A percentile compares a stretch with the other conserved stretches of the same genome.
Conservation (phyloP, 2,797 vertebrate genomes). For the Eutrigla gurnardus region DNA sequence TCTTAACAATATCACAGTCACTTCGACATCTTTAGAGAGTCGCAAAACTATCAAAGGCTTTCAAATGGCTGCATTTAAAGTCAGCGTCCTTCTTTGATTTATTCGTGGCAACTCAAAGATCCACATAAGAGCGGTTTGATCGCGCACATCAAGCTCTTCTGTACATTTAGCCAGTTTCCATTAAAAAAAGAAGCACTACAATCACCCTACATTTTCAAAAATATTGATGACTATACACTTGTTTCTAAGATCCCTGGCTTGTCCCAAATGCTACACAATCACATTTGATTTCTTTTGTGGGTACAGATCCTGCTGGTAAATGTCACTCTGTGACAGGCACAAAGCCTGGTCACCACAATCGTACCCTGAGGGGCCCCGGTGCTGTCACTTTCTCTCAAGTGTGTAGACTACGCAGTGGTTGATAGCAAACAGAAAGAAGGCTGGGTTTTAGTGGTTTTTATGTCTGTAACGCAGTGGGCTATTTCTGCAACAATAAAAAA, state of each 20-base stretch:
- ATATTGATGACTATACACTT: constrained; percentile 47
- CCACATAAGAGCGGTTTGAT: background rate
- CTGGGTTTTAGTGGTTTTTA: constrained; percentile 57
- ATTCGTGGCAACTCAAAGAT: constrained; percentile 1
- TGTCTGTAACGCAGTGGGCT: constrained; percentile 39
- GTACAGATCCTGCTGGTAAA: constrained; percentile 80
- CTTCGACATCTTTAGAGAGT: constrained; percentile 25
- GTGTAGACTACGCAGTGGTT: constrained; percentile 53
- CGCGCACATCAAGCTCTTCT: background rate
- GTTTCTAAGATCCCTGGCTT: constrained; percentile 43
- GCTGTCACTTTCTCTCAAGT: constrained; percentile 81
- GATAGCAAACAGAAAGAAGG: constrained; percentile 58
- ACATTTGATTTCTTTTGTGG: constrained; percentile 78
- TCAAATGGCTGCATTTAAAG: constrained; percentile 33
- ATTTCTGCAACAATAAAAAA: constrained; percentile 37
- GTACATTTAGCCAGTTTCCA: background rate
- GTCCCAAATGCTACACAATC: constrained; percentile 76
- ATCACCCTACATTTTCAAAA: constrained; percentile 33
- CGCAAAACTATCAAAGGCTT: constrained; percentile 41
- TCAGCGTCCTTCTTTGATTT: constrained; percentile 19
- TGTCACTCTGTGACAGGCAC: constrained; percentile 82
- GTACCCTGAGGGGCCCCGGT: constrained; percentile 66
- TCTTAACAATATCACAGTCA: constrained; percentile 43
- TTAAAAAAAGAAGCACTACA: constrained; percentile 6
- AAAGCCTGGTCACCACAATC: constrained; percentile 73